A percentile compares a stretch with the other conserved stretches of the same genome.
Conservation (phyloP, 2,888 invertebrate genomes). For the Protodeltote pygarga region DNA sequence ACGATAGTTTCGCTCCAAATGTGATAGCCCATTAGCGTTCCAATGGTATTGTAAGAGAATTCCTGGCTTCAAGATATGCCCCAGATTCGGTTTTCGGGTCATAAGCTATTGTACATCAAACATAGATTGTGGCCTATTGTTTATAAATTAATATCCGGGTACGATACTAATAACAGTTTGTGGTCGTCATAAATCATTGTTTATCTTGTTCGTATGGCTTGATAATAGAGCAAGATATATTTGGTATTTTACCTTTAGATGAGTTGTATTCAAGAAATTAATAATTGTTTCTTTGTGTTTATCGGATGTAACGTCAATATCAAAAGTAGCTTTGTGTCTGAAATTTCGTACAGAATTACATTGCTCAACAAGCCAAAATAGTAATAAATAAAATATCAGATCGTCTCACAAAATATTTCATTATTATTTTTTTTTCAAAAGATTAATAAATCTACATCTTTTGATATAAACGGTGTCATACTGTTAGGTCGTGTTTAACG, state of each 20-base stretch:
- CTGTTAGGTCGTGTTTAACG: too few relatives aligned
- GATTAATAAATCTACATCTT: too few relatives aligned
- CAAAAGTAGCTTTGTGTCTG: too few relatives aligned
- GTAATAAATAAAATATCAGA: too few relatives aligned
- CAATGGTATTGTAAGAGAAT: slow-evolving; percentile 52
- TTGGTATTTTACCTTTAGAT: slow-evolving; percentile 2
- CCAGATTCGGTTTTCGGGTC: slow-evolving; percentile 56
- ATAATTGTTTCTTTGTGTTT: too few relatives aligned
- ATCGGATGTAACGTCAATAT: too few relatives aligned
- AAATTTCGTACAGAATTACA: too few relatives aligned
- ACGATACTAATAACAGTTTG: slow-evolving; percentile 36
- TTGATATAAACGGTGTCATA: too few relatives aligned
- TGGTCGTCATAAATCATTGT: slow-evolving; percentile 37
- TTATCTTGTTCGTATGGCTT: slow-evolving; percentile 34
- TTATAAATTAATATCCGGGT: slow-evolving; percentile 53
- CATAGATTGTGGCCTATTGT: slow-evolving; percentile 48
- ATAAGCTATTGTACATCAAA: slow-evolving; percentile 50
- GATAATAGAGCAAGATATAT: slow-evolving; percentile 2
- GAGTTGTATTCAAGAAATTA: neutral
- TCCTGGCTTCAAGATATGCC: slow-evolving; percentile 54
- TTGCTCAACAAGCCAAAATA: too few relatives aligned
- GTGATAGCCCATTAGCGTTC: slow-evolving; percentile 60
- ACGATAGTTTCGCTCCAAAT: slow-evolving; percentile 46
- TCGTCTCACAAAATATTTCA: too few relatives aligned
- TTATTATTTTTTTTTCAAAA: too few relatives aligned